Evolutionary conservation across 2,113 vertebrate species (phyloP), one percentile per base, ranked within the genome.

Genomic region (Alouatta palliata): DNA sequence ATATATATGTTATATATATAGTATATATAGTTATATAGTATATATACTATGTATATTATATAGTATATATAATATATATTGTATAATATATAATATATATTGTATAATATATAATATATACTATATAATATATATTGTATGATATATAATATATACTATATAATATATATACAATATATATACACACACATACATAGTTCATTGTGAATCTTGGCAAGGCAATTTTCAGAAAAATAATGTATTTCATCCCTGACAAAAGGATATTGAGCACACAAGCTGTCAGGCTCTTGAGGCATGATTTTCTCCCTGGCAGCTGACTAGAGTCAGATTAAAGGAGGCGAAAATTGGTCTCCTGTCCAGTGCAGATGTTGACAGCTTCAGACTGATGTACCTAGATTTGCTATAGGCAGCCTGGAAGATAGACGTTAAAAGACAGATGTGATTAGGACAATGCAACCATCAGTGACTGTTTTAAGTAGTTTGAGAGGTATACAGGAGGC

Each of bases 291-390:
- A 96, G 56, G 49, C 79, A 82, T 84, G 93, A 82, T 96, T 91
- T 93, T 64, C 61, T 83, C 68, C 87, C n/a, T 87, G 79, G 82
- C 52, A 94, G 32, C 64, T 94, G 79, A 91, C 73, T 89, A 91
- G 30, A 98, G 66, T 95, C 77, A 96, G 45, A 94, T 76, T 94
- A 82, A 92, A 97, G 90, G 40, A 96, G 54, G 79, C 91, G 79
- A 94, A 96, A 96, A 95, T 97, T 95, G 80, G 94, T 88, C 58
- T 87, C 17, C 47, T 97, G 91, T 97, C 95, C 79, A 93, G 56
- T 93, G 89, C 49, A 80, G 68, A 58, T 94, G 91, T 90, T 96
- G 77, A 90, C 77, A 97, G 54, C 43, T 89, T 75, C 17, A 95
- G 68, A 90, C n/a, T 79, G 43, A 95, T 61, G 0, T 79, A 75